Base-by-base conservation (phyloP, 1,140 invertebrate genomes). In the Diabrotica virgifera region DNA sequence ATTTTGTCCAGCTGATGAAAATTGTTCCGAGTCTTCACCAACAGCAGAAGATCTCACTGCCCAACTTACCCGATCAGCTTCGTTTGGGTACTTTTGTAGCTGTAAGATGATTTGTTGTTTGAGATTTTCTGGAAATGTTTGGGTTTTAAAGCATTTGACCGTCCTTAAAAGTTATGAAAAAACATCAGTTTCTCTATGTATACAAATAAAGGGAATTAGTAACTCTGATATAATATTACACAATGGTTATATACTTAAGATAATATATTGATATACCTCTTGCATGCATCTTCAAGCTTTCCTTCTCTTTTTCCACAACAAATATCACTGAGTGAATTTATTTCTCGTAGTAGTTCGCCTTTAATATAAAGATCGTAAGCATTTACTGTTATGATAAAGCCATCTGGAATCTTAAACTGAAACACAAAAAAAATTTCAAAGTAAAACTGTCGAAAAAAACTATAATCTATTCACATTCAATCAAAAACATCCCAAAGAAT, bases 1-100 rank as follows among this genome's bases (percentile, higher is more conserved):
- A 79, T 94, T 91, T 81, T 95, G 92, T 24, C 93, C 93, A n/a
- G 93, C 92, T 5, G 89, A 87, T 0, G 91, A 94, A 76, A 85
- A 73, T 79, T 90, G 89, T 62, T 86, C 84, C 5, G 87, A 86
- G 79, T 95, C 92, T 82, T 94, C 92, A 4, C 88, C 87, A 63
- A 65, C 63, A 6, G 59, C 63, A 61, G 71, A 73, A 11, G 74
- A 76, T 36, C 74, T 52, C 6, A 76, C 73, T 6, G 74, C 74
- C 73, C 73, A 76, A 62, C 68, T 64, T 12, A 63, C 12, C 0
- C 38, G 12, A 40, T 57, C 66, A 6, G 12, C 11, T 13, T 65
- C 56, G 10, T 63, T 50, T 10, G 13, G 35, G n/a, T 57, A 56
- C 37, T 70, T 51, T 8, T 61, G 55, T 6, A 72, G 52, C 53